Evolutionary conservation across 2,888 invertebrate species (phyloP).

Genomic region (Trisateles emortualis): DNA sequence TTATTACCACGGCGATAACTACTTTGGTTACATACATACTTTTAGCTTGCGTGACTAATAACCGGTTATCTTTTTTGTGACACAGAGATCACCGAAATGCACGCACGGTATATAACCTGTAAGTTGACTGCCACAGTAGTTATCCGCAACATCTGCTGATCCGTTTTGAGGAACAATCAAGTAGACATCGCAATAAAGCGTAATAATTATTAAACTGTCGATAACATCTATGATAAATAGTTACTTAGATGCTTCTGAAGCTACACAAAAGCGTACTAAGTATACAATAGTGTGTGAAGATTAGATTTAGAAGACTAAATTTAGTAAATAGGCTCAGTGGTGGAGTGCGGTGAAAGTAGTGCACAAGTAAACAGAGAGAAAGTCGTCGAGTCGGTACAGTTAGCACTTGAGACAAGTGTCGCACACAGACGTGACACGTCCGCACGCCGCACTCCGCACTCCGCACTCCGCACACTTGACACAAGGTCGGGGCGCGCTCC

Average conservation of each 20-base stretch:
- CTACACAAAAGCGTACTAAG: not conserved
- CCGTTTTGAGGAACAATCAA: conserved; percentile 32
- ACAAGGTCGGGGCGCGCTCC: not conserved
- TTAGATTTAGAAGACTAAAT: not conserved
- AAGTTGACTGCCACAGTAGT: not conserved
- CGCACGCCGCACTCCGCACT: not conserved
- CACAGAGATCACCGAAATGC: conserved; percentile 20
- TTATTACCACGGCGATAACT: conserved; percentile 4
- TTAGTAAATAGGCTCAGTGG: not conserved
- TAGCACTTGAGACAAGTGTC: conserved; percentile 2
- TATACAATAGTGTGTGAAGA: not conserved
- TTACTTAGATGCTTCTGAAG: no score
- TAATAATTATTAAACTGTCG: conserved; percentile 5
- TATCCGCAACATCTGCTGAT: conserved; percentile 17
- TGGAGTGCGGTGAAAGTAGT: conserved; percentile 24
- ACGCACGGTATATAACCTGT: not conserved
- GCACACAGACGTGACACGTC: not conserved
- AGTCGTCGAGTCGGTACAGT: conserved; percentile 25
- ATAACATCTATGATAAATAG: conserved; percentile 1
- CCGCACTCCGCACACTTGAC: conserved; percentile 14
- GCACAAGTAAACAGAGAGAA: conserved; percentile 41
- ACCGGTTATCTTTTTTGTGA: conserved; percentile 6
- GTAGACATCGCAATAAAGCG: conserved; percentile 2
- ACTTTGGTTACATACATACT: conserved; percentile 23
- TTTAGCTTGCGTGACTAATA: conserved; percentile 17